These are phyloP conservation scores for Epinephelus cyanopodus DNA, from an alignment of 2,113 vertebrate genomes.

Conservation along the genomic window DNA sequence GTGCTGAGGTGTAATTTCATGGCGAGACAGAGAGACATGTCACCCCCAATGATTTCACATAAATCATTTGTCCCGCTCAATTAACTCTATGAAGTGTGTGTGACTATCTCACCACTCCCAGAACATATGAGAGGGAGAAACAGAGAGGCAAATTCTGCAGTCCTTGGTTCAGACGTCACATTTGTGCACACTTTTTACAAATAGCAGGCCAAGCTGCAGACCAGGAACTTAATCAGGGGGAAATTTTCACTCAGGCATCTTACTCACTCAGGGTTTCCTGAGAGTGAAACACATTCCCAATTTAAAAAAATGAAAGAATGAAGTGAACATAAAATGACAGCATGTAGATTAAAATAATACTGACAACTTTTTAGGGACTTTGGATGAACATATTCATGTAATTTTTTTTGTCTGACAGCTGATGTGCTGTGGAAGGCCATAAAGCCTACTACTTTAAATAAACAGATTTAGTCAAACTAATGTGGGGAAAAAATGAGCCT, in stretches of 20 bases:
- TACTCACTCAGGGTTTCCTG: neutral
- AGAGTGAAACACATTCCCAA: neutral
- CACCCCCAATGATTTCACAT: slow-evolving; percentile 39
- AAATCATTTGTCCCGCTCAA: slow-evolving; percentile 38
- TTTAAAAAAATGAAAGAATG: neutral
- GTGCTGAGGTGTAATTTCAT: slow-evolving; percentile 34
- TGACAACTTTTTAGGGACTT: neutral
- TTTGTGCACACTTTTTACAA: slow-evolving; percentile 14
- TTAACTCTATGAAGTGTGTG: slow-evolving; percentile 41
- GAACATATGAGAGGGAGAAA: slow-evolving; percentile 5
- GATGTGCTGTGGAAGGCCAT: neutral
- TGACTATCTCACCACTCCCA: slow-evolving; percentile 3
- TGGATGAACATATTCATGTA: neutral
- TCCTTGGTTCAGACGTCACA: neutral
- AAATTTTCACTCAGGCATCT: neutral
- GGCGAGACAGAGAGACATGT: slow-evolving; percentile 24
- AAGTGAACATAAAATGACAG: neutral
- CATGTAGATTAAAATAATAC: neutral
- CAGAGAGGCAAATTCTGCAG: slow-evolving; percentile 6
- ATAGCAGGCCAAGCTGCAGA: neutral
- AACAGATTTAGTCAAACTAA: neutral
- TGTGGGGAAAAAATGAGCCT: neutral
- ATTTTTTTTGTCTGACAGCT: neutral
- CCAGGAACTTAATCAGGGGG: slow-evolving; percentile 7
- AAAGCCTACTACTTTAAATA: neutral